A percentile compares a stretch with the other conserved stretches of the same genome.
Evolutionary conservation across 1,140 invertebrate species (phyloP).

Genomic region (Adelges cooleyi): DNA sequence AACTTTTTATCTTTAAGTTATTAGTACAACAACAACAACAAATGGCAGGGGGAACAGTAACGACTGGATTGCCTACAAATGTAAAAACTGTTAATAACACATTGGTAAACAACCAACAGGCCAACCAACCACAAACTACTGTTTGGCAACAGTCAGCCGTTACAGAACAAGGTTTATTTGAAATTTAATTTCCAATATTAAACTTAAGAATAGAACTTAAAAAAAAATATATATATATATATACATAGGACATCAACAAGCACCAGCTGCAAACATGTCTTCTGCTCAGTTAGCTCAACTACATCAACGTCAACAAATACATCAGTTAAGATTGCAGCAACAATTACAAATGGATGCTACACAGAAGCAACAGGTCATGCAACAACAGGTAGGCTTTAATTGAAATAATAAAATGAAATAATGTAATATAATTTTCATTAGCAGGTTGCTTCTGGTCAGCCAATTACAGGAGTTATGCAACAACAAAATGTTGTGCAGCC

Average conservation of each 20-base stretch:
- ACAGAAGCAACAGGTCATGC: conserved; percentile 29
- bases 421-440: not conserved
- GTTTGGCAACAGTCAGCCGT: conserved; percentile 17
- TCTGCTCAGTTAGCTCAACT: conserved; percentile 32
- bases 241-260: conserved; percentile 24
- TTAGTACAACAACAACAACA: conserved; percentile 37
- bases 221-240: too few species aligned
- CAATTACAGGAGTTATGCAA: conserved; percentile 28
- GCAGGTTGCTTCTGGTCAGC: conserved; percentile 29
- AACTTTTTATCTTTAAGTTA: not conserved
- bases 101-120: conserved; percentile 16
- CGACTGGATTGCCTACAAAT: not conserved
- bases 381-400: conserved; percentile 20
- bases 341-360: conserved; percentile 31
- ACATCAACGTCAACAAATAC: conserved; percentile 34
- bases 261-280: conserved; percentile 33
- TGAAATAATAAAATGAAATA: not conserved
- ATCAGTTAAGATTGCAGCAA: conserved; percentile 29
- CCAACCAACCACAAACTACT: conserved; percentile 17
- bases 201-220: too few species aligned
- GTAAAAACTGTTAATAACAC: conserved; percentile 7
- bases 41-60: conserved; percentile 32
- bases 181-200: too few species aligned
- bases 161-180: conserved; percentile 19
- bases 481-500: conserved; percentile 31